phyloP scores from a whole-genome alignment of 2,797 vertebrate species.

The Melanotaenia boesemani region DNA sequence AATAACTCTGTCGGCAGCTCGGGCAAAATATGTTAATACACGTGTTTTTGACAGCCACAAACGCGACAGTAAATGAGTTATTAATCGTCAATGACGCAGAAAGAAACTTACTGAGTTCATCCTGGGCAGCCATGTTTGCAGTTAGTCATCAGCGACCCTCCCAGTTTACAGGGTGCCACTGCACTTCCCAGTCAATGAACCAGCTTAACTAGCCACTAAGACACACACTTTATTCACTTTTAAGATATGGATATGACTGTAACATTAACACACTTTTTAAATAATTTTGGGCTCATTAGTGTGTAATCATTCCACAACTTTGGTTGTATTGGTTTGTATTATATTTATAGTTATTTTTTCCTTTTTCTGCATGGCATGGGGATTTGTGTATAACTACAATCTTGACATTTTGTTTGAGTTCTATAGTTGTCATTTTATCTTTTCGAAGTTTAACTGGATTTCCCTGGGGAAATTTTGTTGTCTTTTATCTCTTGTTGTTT shows the following conservation, averaged over 20 bases:
- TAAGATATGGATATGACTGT: no score
- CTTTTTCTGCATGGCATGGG: not conserved
- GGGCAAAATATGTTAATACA: not conserved
- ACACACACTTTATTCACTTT: not conserved
- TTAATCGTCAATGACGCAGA: constrained; percentile 51
- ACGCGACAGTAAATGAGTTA: constrained; percentile 1
- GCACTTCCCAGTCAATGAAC: constrained; percentile 8
- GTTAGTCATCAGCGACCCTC: constrained; percentile 58
- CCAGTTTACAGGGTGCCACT: constrained; percentile 42
- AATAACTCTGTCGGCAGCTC: fast-evolving
- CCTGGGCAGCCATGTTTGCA: constrained; percentile 92
- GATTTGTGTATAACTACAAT: not conserved
- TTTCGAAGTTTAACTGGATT: no score
- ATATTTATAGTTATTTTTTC: not conserved
- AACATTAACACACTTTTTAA: no score
- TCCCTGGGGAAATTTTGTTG: no score
- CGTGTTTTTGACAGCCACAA: not conserved
- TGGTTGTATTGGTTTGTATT: no score
- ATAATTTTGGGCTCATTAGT: no score
- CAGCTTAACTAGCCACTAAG: no score
- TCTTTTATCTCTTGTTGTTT: no score
- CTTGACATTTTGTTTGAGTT: no score
- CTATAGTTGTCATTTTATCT: no score
- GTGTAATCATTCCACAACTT: no score
- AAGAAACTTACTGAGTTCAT: constrained; percentile 96